Base-by-base conservation (phyloP, 2,888 invertebrate genomes). In the Laspeyria flexula region DNA sequence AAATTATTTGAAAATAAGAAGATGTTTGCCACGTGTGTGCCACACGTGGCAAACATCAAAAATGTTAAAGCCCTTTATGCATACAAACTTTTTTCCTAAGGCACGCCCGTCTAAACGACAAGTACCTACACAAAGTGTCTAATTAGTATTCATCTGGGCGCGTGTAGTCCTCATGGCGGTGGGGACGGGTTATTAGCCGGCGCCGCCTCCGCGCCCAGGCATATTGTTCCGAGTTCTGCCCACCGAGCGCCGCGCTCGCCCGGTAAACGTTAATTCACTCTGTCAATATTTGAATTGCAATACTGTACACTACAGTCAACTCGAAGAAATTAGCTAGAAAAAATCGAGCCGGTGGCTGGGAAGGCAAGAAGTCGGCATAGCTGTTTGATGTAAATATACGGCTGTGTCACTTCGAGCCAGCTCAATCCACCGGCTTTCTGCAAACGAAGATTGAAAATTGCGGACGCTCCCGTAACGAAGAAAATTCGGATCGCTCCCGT, bases 361-460 rank as follows among this genome's bases (percentile, higher is more conserved):
- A 93, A 96, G 96, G 96, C 96, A 96, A 96, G 96, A 96, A 96
- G 96, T 96, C 95, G 96, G 96, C 96, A 96, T 96, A 96, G 96
- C 96, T 96, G 96, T 95, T 93, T 93, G 91, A 92, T 85, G 92
- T 91, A 88, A 75, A 93, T 93, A 94, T 93, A 94, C 96, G 95
- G 96, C 96, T 96, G 94, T 96, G 96, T 94, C 95, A 95, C 96
- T 96, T 96, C 96, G 92, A 94, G 96, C 95, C 96, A 96, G 92
- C 95, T 95, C 94, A 93, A 90, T 89, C 93, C 94, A 93, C 86
- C 92, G 93, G 90, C 87, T 81, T 81, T 88, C 92, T 73, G 68
- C 90, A 73, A 61, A 71, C 53, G 79, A 80, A 83, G 79, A 82
- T 59, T 66, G 72, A 80, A 83, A 72, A 76, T 70, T 60, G 65